Evolutionary conservation across 2,888 invertebrate species (phyloP).

Genomic region (Flexamia atlantica): DNA sequence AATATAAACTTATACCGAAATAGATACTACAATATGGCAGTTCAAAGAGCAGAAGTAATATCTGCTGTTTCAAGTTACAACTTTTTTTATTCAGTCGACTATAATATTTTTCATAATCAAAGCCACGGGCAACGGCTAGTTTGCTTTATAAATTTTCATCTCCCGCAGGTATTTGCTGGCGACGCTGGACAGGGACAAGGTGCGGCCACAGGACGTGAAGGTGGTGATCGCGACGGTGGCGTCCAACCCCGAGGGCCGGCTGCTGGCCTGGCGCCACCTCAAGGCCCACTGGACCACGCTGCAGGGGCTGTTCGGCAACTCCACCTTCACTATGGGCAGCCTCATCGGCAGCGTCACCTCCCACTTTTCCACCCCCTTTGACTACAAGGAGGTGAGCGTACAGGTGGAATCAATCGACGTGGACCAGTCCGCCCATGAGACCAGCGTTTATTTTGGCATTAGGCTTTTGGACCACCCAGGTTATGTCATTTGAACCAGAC

Average conservation of each 20-base stretch:
- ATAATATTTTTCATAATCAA: no score
- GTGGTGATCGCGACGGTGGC: constrained; percentile 85
- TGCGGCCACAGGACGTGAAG: constrained; percentile 84
- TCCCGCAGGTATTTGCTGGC: constrained; percentile 83
- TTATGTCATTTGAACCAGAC: no score
- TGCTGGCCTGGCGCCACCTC: constrained; percentile 86
- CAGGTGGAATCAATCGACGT: no score
- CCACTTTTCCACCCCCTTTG: constrained; percentile 84
- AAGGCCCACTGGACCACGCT: constrained; percentile 84
- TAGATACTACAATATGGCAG: no score
- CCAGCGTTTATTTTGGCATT: no score
- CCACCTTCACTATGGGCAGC: constrained; percentile 80
- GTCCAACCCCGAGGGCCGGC: constrained; percentile 83
- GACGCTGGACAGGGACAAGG: constrained; percentile 82
- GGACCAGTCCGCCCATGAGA: no score
- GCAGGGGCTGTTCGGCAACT: constrained; percentile 81
- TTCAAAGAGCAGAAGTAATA: no score
- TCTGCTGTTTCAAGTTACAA: no score
- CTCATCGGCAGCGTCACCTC: constrained; percentile 82
- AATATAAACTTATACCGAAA: no score
- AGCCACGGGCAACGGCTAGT: no score
- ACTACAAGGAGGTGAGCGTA: constrained; percentile 84
- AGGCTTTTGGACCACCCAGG: no score
- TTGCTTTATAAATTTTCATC: neutral
- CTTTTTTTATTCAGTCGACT: no score